These are phyloP conservation scores for Gadus macrocephalus DNA, from an alignment of 2,113 vertebrate species.

Conservation along the genomic window DNA sequence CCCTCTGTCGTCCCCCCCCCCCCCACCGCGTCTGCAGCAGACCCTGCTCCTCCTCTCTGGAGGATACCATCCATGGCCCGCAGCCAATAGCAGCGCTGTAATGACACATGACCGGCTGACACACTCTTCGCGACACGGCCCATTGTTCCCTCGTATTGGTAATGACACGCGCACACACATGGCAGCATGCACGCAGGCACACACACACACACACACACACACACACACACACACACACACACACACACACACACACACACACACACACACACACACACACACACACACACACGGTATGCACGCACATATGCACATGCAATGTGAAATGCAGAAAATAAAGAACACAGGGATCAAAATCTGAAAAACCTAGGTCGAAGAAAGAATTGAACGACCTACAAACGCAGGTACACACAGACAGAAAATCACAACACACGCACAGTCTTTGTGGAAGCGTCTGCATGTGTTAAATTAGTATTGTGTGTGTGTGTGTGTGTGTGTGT, in stretches of 20 bases:
- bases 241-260: not conserved
- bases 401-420: too few relatives aligned
- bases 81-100: conserved; percentile 6
- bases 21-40: not conserved
- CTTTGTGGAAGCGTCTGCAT: too few relatives aligned
- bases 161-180: not conserved
- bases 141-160: not conserved
- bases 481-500: too few relatives aligned
- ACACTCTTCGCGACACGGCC: not conserved
- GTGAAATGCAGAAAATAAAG: too few relatives aligned
- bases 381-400: too few relatives aligned
- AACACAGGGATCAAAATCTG: too few relatives aligned
- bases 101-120: conserved; percentile 10
- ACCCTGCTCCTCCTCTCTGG: not conserved
- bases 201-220: not conserved
- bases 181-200: not conserved
- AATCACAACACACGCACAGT: too few relatives aligned
- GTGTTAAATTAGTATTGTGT: too few relatives aligned
- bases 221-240: not conserved
- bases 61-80: not conserved
- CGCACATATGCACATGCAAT: not conserved
- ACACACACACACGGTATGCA: not conserved
- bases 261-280: too few relatives aligned
- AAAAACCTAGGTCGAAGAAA: too few relatives aligned
- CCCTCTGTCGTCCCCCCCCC: too few relatives aligned